Evolutionary conservation across 1,140 invertebrate species (phyloP), one percentile per base, ranked within the genome.

Genomic region (Thaumatotibia leucotreta): DNA sequence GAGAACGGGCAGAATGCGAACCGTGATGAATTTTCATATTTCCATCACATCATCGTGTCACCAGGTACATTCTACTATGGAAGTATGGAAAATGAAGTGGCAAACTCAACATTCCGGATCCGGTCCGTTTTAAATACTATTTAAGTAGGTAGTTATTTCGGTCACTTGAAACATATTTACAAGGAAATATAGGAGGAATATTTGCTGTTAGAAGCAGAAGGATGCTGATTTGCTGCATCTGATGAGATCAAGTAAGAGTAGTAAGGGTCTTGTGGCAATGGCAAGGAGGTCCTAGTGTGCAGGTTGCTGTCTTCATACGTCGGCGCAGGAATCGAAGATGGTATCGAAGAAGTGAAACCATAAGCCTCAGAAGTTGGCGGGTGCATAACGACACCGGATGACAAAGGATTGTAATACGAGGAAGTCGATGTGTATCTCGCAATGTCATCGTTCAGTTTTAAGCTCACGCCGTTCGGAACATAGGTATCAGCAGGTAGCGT

Each of bases 401-500:
- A 65, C 49, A 87, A 65, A 4, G 82, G 69, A 68, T 80, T 88
- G 58, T 86, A 88, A 62, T 86, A 88, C 9, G 85, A 39, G 29
- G 83, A 71, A 69, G 73, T 75, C 27, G 76, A 29, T 58, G 79
- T 50, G 63, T 82, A 91, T 22, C 85, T 77, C 9, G 74, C 65
- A 62, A 85, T 73, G 64, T 89, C 88, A 45, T 91, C 88, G 33
- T 67, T 81, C 2, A 88, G 70, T 67, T 88, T 89, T 29, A 88
- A 79, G 72, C 80, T 86, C 9, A 79, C 76, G 63, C 86, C 86
- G 63, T 91, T 91, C 5, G 88, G 86, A 11, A 91, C 80, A 67
- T 89, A 89, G 64, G 74, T 86, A 69, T 88, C 83, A 54, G 82
- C 72, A 65, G 77, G 45, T 20, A 89, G 24, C 50, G 81, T 69